Evolutionary conservation across 2,113 vertebrate species (phyloP).

Genomic region (Nothobranchius furzeri): DNA sequence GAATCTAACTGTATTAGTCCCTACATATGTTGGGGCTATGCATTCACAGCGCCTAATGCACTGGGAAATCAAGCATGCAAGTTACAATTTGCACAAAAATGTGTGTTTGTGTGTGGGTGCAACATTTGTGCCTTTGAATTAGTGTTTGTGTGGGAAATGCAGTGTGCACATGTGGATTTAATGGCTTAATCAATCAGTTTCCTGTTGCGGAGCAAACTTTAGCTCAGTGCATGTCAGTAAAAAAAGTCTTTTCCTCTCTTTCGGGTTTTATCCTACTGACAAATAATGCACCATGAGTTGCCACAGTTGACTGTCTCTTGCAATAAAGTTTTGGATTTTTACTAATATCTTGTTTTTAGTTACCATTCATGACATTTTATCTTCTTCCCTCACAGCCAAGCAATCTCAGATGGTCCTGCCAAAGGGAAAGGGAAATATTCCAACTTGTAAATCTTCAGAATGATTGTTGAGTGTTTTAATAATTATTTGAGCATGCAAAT

Average conservation of each 20-base stretch:
- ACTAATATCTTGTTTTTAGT: background rate
- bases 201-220: constrained; percentile 9
- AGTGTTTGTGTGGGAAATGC: background rate
- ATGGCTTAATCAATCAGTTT: background rate
- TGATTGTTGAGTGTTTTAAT: too few relatives aligned
- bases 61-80: constrained; percentile 58
- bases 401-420: background rate
- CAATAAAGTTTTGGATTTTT: background rate
- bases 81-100: constrained; percentile 37
- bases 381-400: background rate
- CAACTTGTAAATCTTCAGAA: too few relatives aligned
- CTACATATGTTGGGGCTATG: constrained; percentile 72
- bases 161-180: background rate
- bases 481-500: too few relatives aligned
- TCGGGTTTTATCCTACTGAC: background rate
- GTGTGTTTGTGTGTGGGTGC: constrained; percentile 2
- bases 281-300: constrained; percentile 3
- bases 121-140: constrained; percentile 13
- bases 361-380: background rate
- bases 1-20: constrained; percentile 70
- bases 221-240: constrained; percentile 12
- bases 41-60: constrained; percentile 55
- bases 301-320: constrained; percentile 1
- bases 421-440: too few relatives aligned
- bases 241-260: background rate